Evolutionary conservation across 2,113 vertebrate species (phyloP), one percentile per base, ranked within the genome.

Genomic region (Eubucco bourcierii): DNA sequence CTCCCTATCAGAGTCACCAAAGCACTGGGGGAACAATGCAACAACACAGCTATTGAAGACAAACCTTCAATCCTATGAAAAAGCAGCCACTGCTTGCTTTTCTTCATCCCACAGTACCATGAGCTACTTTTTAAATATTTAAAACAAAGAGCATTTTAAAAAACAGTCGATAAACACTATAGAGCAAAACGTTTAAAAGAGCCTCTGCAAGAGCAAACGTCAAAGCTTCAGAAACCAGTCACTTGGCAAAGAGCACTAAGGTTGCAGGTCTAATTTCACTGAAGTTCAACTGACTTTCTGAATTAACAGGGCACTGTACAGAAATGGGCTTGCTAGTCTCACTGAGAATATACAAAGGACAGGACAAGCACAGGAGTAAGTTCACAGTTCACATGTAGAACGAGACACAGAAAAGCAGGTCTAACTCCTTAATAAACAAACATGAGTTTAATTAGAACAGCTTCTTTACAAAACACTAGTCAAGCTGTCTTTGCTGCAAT

Each of bases 1-100:
- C 25, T 90, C 46, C 58, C 70, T 46, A 59, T 60, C 20, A 41
- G 52, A 74, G 31, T 15, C 56, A 58, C 1, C 8, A 19, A 81
- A 17, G 33, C 12, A 15, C 25, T 66, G 31, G 24, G 10, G 0
- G 0, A 84, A 52, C 6, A 83, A 58, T 2, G 10, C 20, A 91
- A 80, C 19, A 41, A 20, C 9, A 46, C 9, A 67, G 19, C 64
- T 15, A 29, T 2, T n/a, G 7, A 65, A 65, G 4, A 61, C 21
- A 79, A 91, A 68, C 2, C 46, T 46, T 11, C 27, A 68, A 50
- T 4, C 4, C 44, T 29, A 39, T 14, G 37, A 41, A 70, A 37
- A 75, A 7, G 28, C 27, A 90, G 56, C 4, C 16, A 28, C 15
- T 64, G 46, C 41, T 71, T 80, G 82, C 50, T 70, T 65, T 70